phyloP scores from a whole-genome alignment of 1,140 invertebrate genomes.

The Pseudoatta argentina region DNA sequence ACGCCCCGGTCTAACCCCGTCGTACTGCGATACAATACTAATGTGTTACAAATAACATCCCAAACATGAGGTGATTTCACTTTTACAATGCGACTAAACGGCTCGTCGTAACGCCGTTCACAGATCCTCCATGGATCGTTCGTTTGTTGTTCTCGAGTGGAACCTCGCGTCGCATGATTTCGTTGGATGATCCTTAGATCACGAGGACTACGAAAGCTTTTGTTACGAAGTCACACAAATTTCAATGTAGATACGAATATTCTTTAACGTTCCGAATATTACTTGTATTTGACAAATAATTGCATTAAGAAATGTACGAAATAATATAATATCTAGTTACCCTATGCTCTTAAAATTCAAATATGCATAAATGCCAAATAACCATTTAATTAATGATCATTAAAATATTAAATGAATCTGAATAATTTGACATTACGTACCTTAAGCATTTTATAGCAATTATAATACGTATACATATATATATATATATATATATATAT shows the following conservation, averaged over 20 bases:
- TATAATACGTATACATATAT: background rate
- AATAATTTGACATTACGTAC: background rate
- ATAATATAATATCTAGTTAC: background rate
- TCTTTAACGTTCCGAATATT: background rate
- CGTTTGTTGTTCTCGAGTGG: slow-evolving; percentile 60
- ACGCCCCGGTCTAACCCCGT: slow-evolving; percentile 82
- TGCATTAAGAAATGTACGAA: background rate
- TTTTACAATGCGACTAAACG: slow-evolving; percentile 82
- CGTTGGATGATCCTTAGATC: slow-evolving; percentile 23
- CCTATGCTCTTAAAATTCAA: background rate
- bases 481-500: no score
- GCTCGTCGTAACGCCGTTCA: slow-evolving; percentile 61
- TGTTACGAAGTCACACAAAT: slow-evolving; percentile 27
- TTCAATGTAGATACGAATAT: background rate
- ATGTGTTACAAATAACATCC: slow-evolving; percentile 87
- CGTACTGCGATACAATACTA: slow-evolving; percentile 85
- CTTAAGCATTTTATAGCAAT: slow-evolving; percentile 1
- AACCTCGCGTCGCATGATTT: slow-evolving; percentile 38
- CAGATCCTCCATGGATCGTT: slow-evolving; percentile 53
- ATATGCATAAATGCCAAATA: background rate
- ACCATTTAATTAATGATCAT: slow-evolving; percentile 12
- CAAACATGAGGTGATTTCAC: slow-evolving; percentile 85
- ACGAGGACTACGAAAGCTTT: background rate
- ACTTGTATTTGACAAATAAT: background rate
- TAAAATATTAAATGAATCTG: background rate